These are phyloP conservation scores for Thaumetopoea pityocampa DNA, from an alignment of 1,140 invertebrate species.

Conservation along the genomic window DNA sequence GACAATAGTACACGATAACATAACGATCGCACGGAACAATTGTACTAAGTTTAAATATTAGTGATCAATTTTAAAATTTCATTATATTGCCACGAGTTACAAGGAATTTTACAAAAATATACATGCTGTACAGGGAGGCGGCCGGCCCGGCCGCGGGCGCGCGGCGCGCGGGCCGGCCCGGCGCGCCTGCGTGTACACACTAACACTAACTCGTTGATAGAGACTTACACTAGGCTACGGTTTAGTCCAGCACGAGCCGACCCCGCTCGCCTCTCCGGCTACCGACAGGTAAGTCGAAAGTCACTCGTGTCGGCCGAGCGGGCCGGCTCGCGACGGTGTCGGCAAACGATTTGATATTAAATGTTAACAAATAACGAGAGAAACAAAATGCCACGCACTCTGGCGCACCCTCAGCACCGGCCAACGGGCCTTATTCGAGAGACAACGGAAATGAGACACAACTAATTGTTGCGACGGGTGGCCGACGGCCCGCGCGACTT, in stretches of 20 bases:
- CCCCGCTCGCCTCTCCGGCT: constrained; percentile 19
- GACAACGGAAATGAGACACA: constrained; percentile 13
- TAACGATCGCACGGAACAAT: constrained; percentile 41
- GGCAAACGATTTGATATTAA: constrained; percentile 12
- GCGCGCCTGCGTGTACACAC: constrained; percentile 20
- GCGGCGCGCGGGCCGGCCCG: constrained; percentile 24
- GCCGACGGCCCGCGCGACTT: neutral
- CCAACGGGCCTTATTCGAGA: constrained; percentile 22
- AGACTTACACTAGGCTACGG: constrained; percentile 47
- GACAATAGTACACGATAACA: no score
- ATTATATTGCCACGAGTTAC: constrained; percentile 69
- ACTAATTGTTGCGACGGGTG: constrained; percentile 12
- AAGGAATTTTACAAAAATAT: constrained; percentile 74
- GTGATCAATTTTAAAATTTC: constrained; percentile 59
- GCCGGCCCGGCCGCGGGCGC: constrained; percentile 19
- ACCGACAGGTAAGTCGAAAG: constrained; percentile 26
- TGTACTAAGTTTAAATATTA: constrained; percentile 63
- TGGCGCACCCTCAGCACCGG: constrained; percentile 19
- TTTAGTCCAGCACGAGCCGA: constrained; percentile 25
- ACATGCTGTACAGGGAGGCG: constrained; percentile 56
- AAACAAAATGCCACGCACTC: constrained; percentile 19
- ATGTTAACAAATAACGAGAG: constrained; percentile 17
- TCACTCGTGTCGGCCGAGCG: constrained; percentile 20
- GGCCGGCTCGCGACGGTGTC: constrained; percentile 11
- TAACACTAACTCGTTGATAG: constrained; percentile 71